Percentiles rank a stretch among this genome's conserved stretches.
Conservation (phyloP, 1,140 invertebrate genomes). For the Gonatopus flavifemur region DNA sequence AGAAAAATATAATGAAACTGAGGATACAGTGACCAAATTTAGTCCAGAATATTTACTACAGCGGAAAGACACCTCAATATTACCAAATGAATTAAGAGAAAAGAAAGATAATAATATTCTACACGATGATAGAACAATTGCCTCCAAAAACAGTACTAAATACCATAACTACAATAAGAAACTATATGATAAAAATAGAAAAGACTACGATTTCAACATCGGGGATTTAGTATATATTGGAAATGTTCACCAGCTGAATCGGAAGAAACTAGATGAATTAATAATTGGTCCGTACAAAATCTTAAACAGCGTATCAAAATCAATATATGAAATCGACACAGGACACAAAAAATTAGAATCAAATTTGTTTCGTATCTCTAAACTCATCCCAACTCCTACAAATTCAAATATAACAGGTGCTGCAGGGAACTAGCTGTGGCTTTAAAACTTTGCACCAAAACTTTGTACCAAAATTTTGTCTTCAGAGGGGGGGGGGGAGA, state of each 20-base stretch:
- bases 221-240: not conserved
- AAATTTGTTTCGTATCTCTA: not conserved
- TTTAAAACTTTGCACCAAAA: too few species aligned
- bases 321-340: not conserved
- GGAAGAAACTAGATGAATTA: not conserved
- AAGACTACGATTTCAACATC: constrained; percentile 17
- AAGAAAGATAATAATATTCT: constrained; percentile 4
- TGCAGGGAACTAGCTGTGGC: too few species aligned
- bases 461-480: too few species aligned
- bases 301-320: not conserved
- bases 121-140: constrained; percentile 17
- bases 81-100: constrained; percentile 14
- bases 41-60: constrained; percentile 14
- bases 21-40: constrained; percentile 16
- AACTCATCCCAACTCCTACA: not conserved
- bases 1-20: constrained; percentile 16
- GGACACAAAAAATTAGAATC: not conserved
- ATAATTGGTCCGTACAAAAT: not conserved
- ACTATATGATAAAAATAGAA: constrained; percentile 20
- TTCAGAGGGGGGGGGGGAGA: too few species aligned
- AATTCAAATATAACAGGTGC: too few species aligned
- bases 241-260: not conserved
- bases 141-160: constrained; percentile 21
- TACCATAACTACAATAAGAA: constrained; percentile 27
- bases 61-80: not conserved